A percentile compares a stretch with the other conserved stretches of the same genome.
Conservation (phyloP, 2,888 invertebrate species). For the Cosmia pyralina region DNA sequence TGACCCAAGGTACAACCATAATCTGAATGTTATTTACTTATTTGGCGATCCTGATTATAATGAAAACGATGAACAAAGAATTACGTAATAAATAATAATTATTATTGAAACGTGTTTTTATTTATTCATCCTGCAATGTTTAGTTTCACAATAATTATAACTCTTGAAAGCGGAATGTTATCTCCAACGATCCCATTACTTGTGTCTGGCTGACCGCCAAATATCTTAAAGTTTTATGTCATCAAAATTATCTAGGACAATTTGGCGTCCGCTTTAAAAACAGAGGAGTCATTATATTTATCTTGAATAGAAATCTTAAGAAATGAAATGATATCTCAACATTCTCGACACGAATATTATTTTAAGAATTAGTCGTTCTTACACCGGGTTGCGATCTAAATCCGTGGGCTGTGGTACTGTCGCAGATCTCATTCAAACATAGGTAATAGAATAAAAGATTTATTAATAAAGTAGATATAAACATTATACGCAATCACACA, state of each 20-base stretch:
- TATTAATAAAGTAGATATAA: conserved; percentile 89
- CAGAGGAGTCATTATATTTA: conserved; percentile 84
- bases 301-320: conserved; percentile 80
- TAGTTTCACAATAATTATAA: conserved; percentile 56
- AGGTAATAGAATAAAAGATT: conserved; percentile 87
- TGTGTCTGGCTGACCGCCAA: conserved; percentile 82
- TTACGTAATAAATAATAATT: conserved; percentile 82
- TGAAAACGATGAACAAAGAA: conserved; percentile 80
- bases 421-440: conserved; percentile 62
- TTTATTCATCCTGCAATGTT: conserved; percentile 43
- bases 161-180: conserved; percentile 70
- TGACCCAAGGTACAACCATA: conserved; percentile 61
- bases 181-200: conserved; percentile 81
- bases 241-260: conserved; percentile 88
- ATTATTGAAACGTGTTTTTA: conserved; percentile 66
- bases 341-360: conserved; percentile 73
- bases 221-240: conserved; percentile 82
- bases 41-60: conserved; percentile 69
- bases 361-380: conserved; percentile 70
- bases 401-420: conserved; percentile 46
- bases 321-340: conserved; percentile 75
- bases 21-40: conserved; percentile 64
- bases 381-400: conserved; percentile 65
- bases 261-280: conserved; percentile 86
- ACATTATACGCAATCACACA: conserved; percentile 88